phyloP scores from a whole-genome alignment of 2,888 invertebrate species.

The Mayetiola destructor region DNA sequence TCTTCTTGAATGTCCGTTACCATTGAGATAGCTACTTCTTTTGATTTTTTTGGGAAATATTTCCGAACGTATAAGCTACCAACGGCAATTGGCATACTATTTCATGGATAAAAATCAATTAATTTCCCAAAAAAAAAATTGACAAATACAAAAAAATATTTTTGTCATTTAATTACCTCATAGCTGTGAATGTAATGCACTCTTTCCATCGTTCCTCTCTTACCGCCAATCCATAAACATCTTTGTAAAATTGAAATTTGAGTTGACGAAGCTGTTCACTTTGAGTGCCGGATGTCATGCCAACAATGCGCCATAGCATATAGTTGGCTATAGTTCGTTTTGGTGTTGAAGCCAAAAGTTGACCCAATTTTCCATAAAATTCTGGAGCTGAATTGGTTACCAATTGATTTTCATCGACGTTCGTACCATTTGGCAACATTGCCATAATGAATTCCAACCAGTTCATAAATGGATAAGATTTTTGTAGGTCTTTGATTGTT shows the following conservation, averaged over 20 bases:
- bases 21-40: slow-evolving; percentile 73
- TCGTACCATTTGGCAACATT: slow-evolving; percentile 50
- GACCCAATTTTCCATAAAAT: slow-evolving; percentile 59
- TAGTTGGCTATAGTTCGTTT: slow-evolving; percentile 72
- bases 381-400: slow-evolving; percentile 74
- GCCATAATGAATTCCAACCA: slow-evolving; percentile 65
- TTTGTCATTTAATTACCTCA: not conserved
- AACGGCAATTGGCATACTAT: slow-evolving; percentile 55
- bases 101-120: too few species aligned
- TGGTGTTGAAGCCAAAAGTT: slow-evolving; percentile 40
- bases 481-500: slow-evolving; percentile 61
- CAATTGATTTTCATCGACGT: slow-evolving; percentile 51
- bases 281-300: slow-evolving; percentile 65
- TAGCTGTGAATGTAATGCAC: slow-evolving; percentile 40
- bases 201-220: slow-evolving; percentile 84
- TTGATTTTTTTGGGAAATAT: slow-evolving; percentile 74
- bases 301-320: slow-evolving; percentile 80
- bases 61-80: slow-evolving; percentile 78
- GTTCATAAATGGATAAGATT: slow-evolving; percentile 47
- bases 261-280: slow-evolving; percentile 62
- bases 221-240: slow-evolving; percentile 68
- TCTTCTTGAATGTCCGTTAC: slow-evolving; percentile 68
- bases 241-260: slow-evolving; percentile 66
- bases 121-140: too few species aligned
- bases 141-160: not conserved